These are phyloP conservation scores for Remorina albescens DNA, from an alignment of 2,797 vertebrate genomes.

Conservation along the genomic window DNA sequence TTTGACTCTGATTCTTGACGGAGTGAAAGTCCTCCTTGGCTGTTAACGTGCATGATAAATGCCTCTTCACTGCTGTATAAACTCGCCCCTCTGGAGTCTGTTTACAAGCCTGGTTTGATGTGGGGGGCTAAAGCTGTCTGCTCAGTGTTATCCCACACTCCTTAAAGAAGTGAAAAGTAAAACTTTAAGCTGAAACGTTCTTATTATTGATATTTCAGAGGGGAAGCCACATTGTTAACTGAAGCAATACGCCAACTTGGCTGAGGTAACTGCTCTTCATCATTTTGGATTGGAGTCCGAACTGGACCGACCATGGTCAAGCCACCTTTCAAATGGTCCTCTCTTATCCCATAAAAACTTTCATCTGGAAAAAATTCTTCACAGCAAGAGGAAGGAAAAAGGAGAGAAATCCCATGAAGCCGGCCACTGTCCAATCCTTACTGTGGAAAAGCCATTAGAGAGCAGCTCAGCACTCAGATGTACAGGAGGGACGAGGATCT, in stretches of 20 bases:
- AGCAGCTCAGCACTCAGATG: slow-evolving; percentile 47
- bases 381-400: slow-evolving; percentile 59
- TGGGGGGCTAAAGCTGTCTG: slow-evolving; percentile 41
- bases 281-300: slow-evolving; percentile 44
- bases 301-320: slow-evolving; percentile 40
- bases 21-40: slow-evolving; percentile 22
- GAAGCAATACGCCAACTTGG: slow-evolving; percentile 42
- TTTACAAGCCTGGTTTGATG: slow-evolving; percentile 50
- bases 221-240: slow-evolving; percentile 48
- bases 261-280: slow-evolving; percentile 10
- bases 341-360: slow-evolving; percentile 75
- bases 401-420: slow-evolving; percentile 63
- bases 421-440: slow-evolving; percentile 56
- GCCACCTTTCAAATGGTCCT: slow-evolving; percentile 48
- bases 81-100: slow-evolving; percentile 70
- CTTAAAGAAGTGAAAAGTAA: slow-evolving; percentile 26
- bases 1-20: slow-evolving; percentile 2
- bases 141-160: slow-evolving; percentile 54
- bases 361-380: slow-evolving; percentile 81
- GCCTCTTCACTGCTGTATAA: slow-evolving; percentile 59
- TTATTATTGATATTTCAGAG: slow-evolving; percentile 37
- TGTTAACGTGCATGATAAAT: slow-evolving; percentile 57
- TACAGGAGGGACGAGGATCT: slow-evolving; percentile 42
- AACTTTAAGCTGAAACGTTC: slow-evolving; percentile 28
- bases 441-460: slow-evolving; percentile 79